These are phyloP conservation scores for Amyelois transitella DNA, from an alignment of 1,140 invertebrate species.

Conservation along the genomic window DNA sequence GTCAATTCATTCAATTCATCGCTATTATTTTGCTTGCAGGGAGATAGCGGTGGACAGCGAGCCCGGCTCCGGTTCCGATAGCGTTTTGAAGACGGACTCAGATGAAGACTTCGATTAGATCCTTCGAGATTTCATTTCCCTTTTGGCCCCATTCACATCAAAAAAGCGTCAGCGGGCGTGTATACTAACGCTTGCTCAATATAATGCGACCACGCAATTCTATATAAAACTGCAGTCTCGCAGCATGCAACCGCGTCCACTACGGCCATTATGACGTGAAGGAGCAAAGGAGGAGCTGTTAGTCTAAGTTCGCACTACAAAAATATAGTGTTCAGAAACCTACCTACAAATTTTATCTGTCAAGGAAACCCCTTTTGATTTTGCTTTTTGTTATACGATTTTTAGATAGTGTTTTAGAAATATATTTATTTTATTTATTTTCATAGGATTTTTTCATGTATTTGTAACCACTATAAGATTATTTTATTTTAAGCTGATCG, in stretches of 20 bases:
- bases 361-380: too few species aligned
- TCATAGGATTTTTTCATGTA: conserved; percentile 22
- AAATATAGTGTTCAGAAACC: background rate
- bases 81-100: conserved; percentile 61
- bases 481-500: conserved; percentile 12
- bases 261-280: background rate
- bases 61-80: conserved; percentile 53
- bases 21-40: conserved; percentile 30
- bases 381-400: background rate
- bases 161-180: background rate
- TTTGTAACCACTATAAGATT: background rate
- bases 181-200: background rate
- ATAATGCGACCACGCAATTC: too few species aligned
- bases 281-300: too few species aligned
- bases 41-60: conserved; percentile 59
- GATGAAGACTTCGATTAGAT: conserved; percentile 65
- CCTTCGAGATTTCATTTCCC: background rate
- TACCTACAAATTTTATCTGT: background rate
- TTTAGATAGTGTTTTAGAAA: conserved; percentile 4
- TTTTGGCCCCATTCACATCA: conserved; percentile 2
- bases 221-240: too few species aligned
- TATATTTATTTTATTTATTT: conserved; percentile 20
- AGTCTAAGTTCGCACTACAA: conserved; percentile 16
- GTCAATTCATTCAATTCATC: conserved; percentile 7
- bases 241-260: background rate